Base-by-base conservation (phyloP, 2,797 vertebrate genomes). In the Sebastes iracundus region DNA sequence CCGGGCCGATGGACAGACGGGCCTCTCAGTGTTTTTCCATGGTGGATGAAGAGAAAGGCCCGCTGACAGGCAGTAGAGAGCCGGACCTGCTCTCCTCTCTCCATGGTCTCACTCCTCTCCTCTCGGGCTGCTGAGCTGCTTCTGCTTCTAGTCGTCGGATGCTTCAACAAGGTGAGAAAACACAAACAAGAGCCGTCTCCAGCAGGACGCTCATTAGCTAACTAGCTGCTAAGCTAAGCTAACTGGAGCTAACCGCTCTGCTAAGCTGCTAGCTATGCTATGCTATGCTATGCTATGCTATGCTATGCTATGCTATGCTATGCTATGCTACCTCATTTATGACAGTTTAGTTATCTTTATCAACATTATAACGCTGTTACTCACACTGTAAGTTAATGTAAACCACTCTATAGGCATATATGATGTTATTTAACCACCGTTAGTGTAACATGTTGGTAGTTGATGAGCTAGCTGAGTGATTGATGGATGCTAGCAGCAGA, bases 11-110 rank as follows among this genome's bases (percentile, higher is more conserved):
- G 95, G 93, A 93, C 87, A 88, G 65, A 79, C 87, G 65, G 95
- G 95, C 95, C 95, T 93, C 77, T 72, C 90, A 71, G 87, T 90
- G 90, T 90, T 94, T 93, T 90, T 92, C 94, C 90, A 90, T 67
- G 94, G 94, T 67, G 93, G 94, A 92, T 89, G 89, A 84, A 92
- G 94, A 84, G 92, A 92, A 90, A 93, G 91, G 94, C 94, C 92
- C 88, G 86, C 91, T 89, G 93, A 89, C 93, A 80, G 88, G 82
- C 92, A 82, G 89, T 73, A 87, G 82, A 83, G 87, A 87, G 87
- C 83, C 89, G 77, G 87, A 88, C 88, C 87, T 82, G 20, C 84
- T 27, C 72, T 65, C 58, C 76, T 67, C 4, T 62, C 82, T 69
- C 42, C 9, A 3, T 64, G 82, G 72, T 79, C 64, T 28, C 65